These are phyloP conservation scores for Falco biarmicus DNA, from an alignment of 2,797 vertebrate genomes.

Conservation along the genomic window DNA sequence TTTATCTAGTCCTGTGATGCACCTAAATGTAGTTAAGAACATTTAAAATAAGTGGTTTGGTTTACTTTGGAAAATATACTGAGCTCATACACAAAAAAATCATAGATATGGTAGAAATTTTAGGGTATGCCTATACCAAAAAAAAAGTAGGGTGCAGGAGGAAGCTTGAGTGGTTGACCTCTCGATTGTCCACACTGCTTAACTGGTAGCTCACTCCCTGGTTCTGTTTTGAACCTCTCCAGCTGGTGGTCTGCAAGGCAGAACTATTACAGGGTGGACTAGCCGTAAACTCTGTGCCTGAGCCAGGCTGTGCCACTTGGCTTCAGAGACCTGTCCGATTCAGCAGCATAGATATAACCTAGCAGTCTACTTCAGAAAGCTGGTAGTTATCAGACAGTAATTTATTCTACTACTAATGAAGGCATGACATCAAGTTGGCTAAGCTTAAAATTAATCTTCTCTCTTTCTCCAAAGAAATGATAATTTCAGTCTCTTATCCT, in stretches of 20 bases:
- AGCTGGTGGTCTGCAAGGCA: neutral
- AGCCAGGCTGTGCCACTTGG: neutral
- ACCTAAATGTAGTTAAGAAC: neutral
- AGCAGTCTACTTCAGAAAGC: neutral
- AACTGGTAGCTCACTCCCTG: neutral
- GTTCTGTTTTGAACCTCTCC: neutral
- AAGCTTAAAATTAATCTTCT: neutral
- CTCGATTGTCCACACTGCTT: neutral
- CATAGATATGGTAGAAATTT: neutral
- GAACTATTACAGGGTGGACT: neutral
- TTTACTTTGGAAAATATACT: neutral
- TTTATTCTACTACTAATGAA: neutral
- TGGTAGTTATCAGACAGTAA: neutral
- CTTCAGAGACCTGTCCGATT: neutral
- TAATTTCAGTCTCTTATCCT: neutral
- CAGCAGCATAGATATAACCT: neutral
- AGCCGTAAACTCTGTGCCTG: neutral
- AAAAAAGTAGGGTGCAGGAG: neutral
- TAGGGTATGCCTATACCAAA: neutral
- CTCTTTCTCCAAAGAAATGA: neutral
- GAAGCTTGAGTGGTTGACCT: neutral
- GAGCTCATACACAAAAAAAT: neutral
- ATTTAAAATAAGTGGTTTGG: neutral
- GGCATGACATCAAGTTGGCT: neutral
- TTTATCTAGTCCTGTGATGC: neutral